A percentile compares a stretch with the other conserved stretches of the same genome.
Evolutionary conservation across 2,888 invertebrate genomes (phyloP).

Genomic region (Chaetoderma sp.): DNA sequence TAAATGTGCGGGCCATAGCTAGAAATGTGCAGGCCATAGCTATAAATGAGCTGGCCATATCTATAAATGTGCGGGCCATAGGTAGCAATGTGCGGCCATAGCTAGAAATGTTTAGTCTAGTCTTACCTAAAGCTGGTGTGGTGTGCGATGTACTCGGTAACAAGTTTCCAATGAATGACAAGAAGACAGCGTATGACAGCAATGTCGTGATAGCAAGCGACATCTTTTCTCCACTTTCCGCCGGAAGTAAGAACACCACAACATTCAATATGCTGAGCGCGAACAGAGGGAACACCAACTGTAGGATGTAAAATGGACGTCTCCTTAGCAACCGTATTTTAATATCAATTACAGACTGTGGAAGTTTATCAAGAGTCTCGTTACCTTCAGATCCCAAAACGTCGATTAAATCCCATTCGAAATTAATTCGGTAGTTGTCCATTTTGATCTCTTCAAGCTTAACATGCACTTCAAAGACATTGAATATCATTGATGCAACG

Average conservation of each 20-base stretch:
- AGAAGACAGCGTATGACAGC: conserved; percentile 29
- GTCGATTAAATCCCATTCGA: background rate
- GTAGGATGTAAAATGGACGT: background rate
- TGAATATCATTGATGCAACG: background rate
- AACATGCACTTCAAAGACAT: background rate
- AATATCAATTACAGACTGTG: too few species aligned
- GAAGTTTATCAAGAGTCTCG: background rate
- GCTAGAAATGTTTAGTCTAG: too few species aligned
- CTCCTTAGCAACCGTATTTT: too few species aligned
- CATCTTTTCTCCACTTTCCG: conserved; percentile 30
- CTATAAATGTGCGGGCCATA: too few species aligned
- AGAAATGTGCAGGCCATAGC: too few species aligned
- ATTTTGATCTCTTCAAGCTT: background rate
- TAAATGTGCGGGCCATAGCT: too few species aligned
- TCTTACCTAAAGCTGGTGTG: background rate
- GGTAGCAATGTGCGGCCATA: too few species aligned
- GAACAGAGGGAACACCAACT: background rate
- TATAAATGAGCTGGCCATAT: too few species aligned
- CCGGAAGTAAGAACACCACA: conserved; percentile 22
- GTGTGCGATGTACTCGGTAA: background rate
- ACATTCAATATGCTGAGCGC: conserved; percentile 5
- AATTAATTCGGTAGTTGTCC: background rate
- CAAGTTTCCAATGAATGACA: background rate
- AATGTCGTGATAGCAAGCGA: conserved; percentile 30
- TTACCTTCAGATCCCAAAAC: background rate